Evolutionary conservation across 2,113 vertebrate species (phyloP).

Genomic region (Lepisosteus osseus): DNA sequence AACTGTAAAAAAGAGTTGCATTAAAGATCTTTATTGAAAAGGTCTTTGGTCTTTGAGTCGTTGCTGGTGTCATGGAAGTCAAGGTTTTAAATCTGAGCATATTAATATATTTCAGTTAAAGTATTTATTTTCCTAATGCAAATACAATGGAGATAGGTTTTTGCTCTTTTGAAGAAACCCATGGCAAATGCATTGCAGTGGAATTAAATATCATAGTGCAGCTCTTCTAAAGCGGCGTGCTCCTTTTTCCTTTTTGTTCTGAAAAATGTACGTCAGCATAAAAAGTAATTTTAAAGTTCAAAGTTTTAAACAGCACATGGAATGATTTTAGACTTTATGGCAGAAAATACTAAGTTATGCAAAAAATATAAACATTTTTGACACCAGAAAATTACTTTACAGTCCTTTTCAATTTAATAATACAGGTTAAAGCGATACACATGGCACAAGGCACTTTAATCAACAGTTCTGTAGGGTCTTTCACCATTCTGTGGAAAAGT

Average conservation of each 20-base stretch:
- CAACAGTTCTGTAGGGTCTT: not conserved
- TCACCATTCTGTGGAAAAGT: not conserved
- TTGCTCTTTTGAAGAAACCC: slow-evolving; percentile 33
- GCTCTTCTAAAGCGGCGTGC: not conserved
- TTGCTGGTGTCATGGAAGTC: slow-evolving; percentile 13
- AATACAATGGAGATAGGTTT: slow-evolving; percentile 35
- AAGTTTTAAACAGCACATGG: not conserved
- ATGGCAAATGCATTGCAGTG: slow-evolving; percentile 14
- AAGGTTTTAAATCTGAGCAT: slow-evolving; percentile 39
- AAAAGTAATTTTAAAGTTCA: too few relatives aligned
- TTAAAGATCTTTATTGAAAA: slow-evolving; percentile 63
- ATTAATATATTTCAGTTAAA: slow-evolving; percentile 53
- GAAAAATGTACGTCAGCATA: not conserved
- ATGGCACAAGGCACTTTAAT: slow-evolving; percentile 11
- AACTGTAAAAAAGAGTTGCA: slow-evolving; percentile 55
- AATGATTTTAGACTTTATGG: slow-evolving; percentile 2
- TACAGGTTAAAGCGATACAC: slow-evolving; percentile 3
- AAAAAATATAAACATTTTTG: slow-evolving; percentile 1
- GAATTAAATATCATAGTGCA: slow-evolving; percentile 22
- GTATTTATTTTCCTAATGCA: slow-evolving; percentile 35
- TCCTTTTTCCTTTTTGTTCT: not conserved
- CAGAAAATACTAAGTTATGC: not conserved
- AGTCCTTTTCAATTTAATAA: slow-evolving; percentile 6
- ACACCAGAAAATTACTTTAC: not conserved
- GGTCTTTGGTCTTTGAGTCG: slow-evolving; percentile 17